Base-by-base conservation (phyloP, 2,797 vertebrate species). In the Chelmon rostratus region DNA sequence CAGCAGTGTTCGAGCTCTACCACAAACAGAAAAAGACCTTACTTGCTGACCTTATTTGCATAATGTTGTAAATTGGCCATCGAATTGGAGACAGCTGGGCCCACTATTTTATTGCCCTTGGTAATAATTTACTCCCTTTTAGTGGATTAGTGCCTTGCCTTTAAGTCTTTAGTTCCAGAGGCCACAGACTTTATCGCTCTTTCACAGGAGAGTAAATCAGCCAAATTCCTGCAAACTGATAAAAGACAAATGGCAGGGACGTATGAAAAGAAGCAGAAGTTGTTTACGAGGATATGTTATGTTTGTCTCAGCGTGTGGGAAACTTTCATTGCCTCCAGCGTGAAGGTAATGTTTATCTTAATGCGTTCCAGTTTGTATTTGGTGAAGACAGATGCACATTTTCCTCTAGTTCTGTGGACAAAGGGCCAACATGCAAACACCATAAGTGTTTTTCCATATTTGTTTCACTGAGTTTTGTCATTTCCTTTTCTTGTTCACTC, bases 51-150 rank as follows among this genome's bases (percentile, higher is more conserved):
- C 84, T 89, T 84, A 88, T 93, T 93, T 93, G 89, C 92, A 94
- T 92, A 92, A 93, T 88, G 83, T 76, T 88, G 86, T 88, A 91
- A 93, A 92, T 89, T 88, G 89, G 84, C 79, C 88, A 85, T 72
- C 33, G 66, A 86, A 91, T 86, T 90, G 84, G 79, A 85, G 89
- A 92, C 88, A 91, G 88, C 88, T 91, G 89, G 91, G 86, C 79
- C 63, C 70, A 87, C 70, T 80, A 76, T 89, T 87, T 89, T 89
- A 91, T 92, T 91, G 85, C 87, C 91, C 88, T 91, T 91, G 88
- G 81, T 91, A 79, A 92, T 88, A 89, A 89, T 91, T 91, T 91
- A 64, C 62, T 85, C 64, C 65, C 76, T 82, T 68, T 87, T 86
- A 76, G 76, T 72, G 86, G 78, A 91, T 91, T 87, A 85, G 79